Percentiles rank a stretch among this genome's conserved stretches.
phyloP scores from a whole-genome alignment of 1,140 invertebrate species.

The Magallana gigas region DNA sequence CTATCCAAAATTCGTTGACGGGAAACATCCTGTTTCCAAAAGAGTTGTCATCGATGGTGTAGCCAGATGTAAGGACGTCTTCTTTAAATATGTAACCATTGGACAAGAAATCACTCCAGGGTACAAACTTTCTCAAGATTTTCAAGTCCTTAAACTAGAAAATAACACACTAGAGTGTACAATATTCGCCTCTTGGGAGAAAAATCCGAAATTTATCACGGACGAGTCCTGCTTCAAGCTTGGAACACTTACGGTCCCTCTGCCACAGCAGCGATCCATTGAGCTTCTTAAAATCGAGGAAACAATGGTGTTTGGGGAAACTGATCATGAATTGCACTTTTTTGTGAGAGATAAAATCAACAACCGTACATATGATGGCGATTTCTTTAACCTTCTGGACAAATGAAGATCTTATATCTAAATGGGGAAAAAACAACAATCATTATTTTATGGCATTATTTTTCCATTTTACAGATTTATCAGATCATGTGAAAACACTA shows the following conservation, averaged over 20 bases:
- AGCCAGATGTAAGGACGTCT: constrained; percentile 49
- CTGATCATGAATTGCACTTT: constrained; percentile 33
- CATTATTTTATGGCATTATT: too few species aligned
- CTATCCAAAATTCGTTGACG: constrained; percentile 43
- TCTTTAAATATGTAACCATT: constrained; percentile 48
- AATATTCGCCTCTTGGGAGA: constrained; percentile 41
- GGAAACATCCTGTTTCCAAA: constrained; percentile 38
- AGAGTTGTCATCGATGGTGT: constrained; percentile 47
- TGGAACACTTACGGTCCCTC: constrained; percentile 44
- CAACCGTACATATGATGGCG: constrained; percentile 10
- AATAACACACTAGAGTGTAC: constrained; percentile 51
- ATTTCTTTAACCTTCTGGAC: constrained; percentile 36
- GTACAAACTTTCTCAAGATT: constrained; percentile 39
- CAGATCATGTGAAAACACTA: too few species aligned
- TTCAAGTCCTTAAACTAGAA: constrained; percentile 46
- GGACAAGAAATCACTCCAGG: constrained; percentile 40
- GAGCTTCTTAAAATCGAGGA: constrained; percentile 48
- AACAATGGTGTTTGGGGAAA: constrained; percentile 54
- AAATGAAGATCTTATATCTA: background rate
- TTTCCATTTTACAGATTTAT: too few species aligned
- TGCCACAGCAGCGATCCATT: constrained; percentile 7
- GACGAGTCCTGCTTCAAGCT: constrained; percentile 42
- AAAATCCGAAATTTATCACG: constrained; percentile 46
- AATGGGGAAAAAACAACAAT: too few species aligned
- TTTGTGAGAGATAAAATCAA: constrained; percentile 34